Conservation (phyloP, 1,140 invertebrate species). For the Agraylea sexmaculata region DNA sequence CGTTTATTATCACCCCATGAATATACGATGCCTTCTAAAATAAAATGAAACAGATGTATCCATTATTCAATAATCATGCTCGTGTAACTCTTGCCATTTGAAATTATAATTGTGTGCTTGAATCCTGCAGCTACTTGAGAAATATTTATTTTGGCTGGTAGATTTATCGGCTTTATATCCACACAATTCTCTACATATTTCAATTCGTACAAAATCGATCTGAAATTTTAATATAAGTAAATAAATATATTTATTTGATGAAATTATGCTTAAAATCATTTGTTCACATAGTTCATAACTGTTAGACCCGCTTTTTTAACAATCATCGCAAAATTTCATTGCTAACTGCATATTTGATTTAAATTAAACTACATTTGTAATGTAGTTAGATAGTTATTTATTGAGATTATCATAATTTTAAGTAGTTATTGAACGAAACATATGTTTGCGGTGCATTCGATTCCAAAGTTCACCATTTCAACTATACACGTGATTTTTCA, state of each 20-base stretch:
- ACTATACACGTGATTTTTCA: no score
- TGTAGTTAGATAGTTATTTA: no score
- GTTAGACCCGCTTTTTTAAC: no score
- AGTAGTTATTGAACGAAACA: no score
- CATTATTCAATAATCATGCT: conserved; percentile 3
- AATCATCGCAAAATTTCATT: no score
- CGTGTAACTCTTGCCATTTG: conserved; percentile 30
- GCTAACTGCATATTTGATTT: no score
- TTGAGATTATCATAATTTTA: no score
- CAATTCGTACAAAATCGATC: conserved; percentile 48
- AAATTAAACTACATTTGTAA: no score
- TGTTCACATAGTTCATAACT: no score
- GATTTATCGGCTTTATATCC: conserved; percentile 40
- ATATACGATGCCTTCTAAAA: conserved; percentile 43
- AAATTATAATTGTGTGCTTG: conserved; percentile 58
- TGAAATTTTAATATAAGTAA: conserved; percentile 17
- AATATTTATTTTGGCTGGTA: conserved; percentile 42
- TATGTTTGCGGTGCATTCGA: no score
- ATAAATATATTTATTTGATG: conserved; percentile 22
- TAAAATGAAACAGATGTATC: conserved; percentile 7
- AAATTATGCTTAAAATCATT: no score
- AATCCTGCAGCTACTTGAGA: conserved; percentile 48
- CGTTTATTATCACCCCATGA: conserved; percentile 57
- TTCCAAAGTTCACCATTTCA: no score
- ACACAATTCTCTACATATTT: conserved; percentile 42